Evolutionary conservation across 1,140 invertebrate genomes (phyloP), one percentile per base, ranked within the genome.

Genomic region (Conus ventricosus): DNA sequence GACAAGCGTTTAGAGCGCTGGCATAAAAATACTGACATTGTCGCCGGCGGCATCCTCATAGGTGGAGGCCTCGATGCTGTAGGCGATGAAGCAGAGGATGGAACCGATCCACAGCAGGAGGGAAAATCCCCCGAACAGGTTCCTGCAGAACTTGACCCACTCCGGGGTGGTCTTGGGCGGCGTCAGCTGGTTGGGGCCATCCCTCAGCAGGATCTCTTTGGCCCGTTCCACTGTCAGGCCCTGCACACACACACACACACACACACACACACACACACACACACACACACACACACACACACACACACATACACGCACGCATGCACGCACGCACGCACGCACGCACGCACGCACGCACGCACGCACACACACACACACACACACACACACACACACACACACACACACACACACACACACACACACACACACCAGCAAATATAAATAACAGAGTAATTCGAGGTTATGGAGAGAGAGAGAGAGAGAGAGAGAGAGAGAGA

Each of bases 91-190:
- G 96, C 99, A 99, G 85, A 99, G 97, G 94, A 99, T 97, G 94
- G 98, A 98, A 95, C 99, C 99, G 95, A 99, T 98, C 99, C 99
- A 99, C 91, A 99, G 96, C 93, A 99, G 96, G 94, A 99, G 96
- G 91, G 98, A 98, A 95, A 99, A 99, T 93, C 99, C 99, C 92
- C 98, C 98, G 96, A 99, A 99, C 87, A 99, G 96, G 96, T 99
- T 98, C 96, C 99, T 99, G 96, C 98, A 98, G 96, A 99, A 99
- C 95, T 99, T 99, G 76, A 99, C 97, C 98, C 98, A 99, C 97
- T 99, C 98, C 89, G 98, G 98, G 57, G 98, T 99, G 93, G 98
- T 97, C 96, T 98, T 98, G 89, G 99, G 99, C 92, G 99, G 98
- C 91, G 94, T 99, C 88, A 99, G 96, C 96, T 98, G 97, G 96